A percentile compares a stretch with the other conserved stretches of the same genome.
These are phyloP conservation scores for Ginglymostoma cirratum DNA, from an alignment of 2,113 vertebrate genomes.

Conservation along the genomic window DNA sequence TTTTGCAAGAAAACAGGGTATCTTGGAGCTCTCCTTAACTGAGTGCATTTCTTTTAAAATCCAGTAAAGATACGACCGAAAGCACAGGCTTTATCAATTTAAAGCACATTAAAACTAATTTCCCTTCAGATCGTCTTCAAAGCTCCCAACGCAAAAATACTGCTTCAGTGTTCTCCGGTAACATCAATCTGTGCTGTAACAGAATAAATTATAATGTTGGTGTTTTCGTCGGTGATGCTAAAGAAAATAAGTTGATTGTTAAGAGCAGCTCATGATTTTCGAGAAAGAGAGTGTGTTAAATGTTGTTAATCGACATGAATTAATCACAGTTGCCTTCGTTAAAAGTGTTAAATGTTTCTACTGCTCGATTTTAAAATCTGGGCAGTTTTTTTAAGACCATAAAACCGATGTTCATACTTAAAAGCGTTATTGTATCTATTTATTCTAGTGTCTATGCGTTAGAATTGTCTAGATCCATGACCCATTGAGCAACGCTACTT, in stretches of 20 bases:
- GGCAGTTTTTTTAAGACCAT: not conserved
- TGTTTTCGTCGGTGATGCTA: not conserved
- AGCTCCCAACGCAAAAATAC: not conserved
- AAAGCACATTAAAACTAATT: not conserved
- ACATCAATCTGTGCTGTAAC: conserved; percentile 13
- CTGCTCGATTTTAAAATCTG: not conserved
- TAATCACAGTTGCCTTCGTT: not conserved
- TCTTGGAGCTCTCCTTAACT: not conserved
- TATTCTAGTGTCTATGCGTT: not conserved
- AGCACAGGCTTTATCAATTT: not conserved
- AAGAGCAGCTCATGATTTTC: not conserved
- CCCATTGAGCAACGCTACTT: not conserved
- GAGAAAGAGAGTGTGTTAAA: not conserved
- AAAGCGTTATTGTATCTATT: not conserved
- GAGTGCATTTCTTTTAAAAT: not conserved
- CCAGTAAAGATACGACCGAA: not conserved
- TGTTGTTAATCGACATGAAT: not conserved
- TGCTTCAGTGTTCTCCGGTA: not conserved
- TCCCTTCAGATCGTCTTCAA: not conserved
- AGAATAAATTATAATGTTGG: not conserved
- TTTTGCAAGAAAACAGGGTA: not conserved
- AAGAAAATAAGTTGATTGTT: conserved; percentile 29
- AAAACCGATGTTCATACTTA: not conserved
- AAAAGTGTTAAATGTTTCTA: not conserved
- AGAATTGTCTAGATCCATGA: not conserved